Conservation (phyloP, 1,140 invertebrate species). For the Diachasma alloeum region DNA sequence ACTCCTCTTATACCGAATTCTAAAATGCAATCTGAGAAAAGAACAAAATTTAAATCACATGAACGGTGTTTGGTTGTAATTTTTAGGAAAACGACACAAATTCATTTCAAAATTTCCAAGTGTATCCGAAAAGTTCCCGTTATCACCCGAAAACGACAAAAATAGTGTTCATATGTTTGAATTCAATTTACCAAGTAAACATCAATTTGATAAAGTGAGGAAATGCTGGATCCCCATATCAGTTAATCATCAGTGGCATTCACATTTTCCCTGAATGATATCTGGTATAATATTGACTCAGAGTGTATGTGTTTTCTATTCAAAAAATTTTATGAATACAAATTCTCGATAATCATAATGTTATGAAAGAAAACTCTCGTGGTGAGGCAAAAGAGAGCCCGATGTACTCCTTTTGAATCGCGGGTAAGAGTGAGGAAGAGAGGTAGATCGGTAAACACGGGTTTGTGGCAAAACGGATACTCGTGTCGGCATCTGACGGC, state of each 20-base stretch:
- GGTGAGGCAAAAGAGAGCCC: not conserved
- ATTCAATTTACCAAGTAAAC: too few relatives aligned
- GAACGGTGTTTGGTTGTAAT: too few relatives aligned
- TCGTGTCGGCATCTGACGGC: constrained; percentile 47
- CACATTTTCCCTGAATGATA: constrained; percentile 5
- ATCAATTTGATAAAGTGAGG: too few relatives aligned
- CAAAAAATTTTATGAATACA: constrained; percentile 11
- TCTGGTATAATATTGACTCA: constrained; percentile 11
- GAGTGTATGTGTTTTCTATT: constrained; percentile 7
- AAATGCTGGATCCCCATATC: not conserved
- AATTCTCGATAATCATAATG: constrained; percentile 11
- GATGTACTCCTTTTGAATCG: not conserved
- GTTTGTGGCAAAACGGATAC: constrained; percentile 19
- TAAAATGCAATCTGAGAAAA: too few relatives aligned
- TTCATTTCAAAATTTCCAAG: too few relatives aligned
- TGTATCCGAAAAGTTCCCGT: too few relatives aligned
- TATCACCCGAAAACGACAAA: too few relatives aligned
- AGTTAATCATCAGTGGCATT: not conserved
- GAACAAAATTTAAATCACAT: too few relatives aligned
- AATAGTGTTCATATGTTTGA: too few relatives aligned
- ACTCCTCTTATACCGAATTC: too few relatives aligned
- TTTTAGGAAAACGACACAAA: too few relatives aligned
- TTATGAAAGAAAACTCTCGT: constrained; percentile 1
- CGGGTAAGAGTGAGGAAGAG: not conserved
- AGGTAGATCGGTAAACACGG: constrained; percentile 13